Evolutionary conservation across 2,797 vertebrate species (phyloP).

Genomic region (Sphenopsis melanotis): DNA sequence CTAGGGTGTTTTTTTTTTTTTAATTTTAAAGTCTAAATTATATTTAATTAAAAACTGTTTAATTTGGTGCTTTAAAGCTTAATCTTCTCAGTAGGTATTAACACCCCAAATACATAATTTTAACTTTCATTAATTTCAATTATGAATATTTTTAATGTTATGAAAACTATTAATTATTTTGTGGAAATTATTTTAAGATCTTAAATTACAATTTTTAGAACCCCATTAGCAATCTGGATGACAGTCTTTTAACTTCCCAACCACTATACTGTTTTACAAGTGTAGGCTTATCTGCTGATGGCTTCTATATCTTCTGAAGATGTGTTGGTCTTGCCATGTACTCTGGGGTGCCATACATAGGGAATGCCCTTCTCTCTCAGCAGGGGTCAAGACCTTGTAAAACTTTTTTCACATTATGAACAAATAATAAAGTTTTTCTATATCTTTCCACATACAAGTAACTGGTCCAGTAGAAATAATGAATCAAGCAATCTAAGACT

Average conservation of each 20-base stretch:
- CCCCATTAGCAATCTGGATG: accelerated
- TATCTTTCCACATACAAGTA: background rate
- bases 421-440: background rate
- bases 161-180: background rate
- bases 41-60: background rate
- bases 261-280: background rate
- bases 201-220: background rate
- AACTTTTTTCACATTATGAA: background rate
- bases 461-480: background rate
- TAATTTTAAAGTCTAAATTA: background rate
- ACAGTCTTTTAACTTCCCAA: background rate
- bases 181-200: background rate
- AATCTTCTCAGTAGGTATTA: background rate
- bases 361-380: background rate
- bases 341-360: background rate
- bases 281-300: background rate
- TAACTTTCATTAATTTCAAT: background rate
- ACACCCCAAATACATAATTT: background rate
- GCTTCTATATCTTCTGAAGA: background rate
- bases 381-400: background rate
- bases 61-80: background rate
- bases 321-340: background rate
- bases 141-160: background rate
- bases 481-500: background rate
- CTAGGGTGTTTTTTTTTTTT: background rate